Conservation (phyloP, 2,797 vertebrate species). For the Alcedo quadribrachys region DNA sequence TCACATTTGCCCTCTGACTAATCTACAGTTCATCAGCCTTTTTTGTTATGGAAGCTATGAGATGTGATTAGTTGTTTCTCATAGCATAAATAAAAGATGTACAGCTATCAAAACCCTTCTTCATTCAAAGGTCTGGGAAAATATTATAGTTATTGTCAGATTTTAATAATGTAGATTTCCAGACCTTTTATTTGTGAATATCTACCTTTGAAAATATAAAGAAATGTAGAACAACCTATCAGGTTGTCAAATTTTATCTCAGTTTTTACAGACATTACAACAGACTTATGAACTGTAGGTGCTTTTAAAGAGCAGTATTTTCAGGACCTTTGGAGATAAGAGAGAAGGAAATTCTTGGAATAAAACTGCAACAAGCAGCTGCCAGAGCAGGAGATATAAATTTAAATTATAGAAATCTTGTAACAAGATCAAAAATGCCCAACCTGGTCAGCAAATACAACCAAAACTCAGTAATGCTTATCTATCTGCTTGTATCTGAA, state of each 20-base stretch:
- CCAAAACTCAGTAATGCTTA: background rate
- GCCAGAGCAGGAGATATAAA: background rate
- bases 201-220: background rate
- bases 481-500: background rate
- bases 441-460: background rate
- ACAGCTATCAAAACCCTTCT: background rate
- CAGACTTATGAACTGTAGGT: background rate
- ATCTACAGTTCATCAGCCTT: conserved; percentile 5
- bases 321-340: background rate
- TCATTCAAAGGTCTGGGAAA: conserved; percentile 20
- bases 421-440: background rate
- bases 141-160: background rate
- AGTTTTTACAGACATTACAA: background rate
- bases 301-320: conserved; percentile 5
- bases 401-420: background rate
- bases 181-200: background rate
- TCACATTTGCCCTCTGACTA: conserved; percentile 59
- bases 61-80: conserved; percentile 1
- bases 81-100: background rate
- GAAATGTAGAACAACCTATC: background rate
- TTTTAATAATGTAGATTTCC: conserved; percentile 5
- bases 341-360: background rate
- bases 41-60: background rate
- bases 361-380: background rate
- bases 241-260: background rate